A percentile compares a stretch with the other conserved stretches of the same genome.
Conservation (phyloP, 2,113 vertebrate species). For the Actenoides hombroni region DNA sequence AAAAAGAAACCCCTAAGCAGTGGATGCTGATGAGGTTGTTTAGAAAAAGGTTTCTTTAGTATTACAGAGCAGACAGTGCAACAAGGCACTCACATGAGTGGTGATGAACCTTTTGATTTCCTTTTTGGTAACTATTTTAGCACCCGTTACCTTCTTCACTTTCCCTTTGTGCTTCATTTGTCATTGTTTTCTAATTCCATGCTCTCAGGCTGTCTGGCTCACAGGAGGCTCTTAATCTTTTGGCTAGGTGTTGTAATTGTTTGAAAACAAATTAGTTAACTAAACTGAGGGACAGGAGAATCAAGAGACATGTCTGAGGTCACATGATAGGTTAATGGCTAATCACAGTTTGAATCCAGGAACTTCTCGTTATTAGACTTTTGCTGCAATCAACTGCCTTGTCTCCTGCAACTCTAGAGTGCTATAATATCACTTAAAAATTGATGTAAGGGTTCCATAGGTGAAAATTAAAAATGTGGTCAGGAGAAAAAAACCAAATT, state of each 20-base stretch:
- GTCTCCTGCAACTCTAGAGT: not conserved
- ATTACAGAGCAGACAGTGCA: not conserved
- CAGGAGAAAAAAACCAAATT: not conserved
- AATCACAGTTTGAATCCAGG: conserved; percentile 47
- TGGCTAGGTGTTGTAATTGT: not conserved
- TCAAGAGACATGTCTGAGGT: conserved; percentile 38
- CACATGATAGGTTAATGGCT: conserved; percentile 39
- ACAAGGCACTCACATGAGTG: not conserved
- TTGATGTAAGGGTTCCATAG: not conserved
- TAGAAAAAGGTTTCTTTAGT: not conserved
- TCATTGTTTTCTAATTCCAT: not conserved
- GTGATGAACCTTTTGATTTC: not conserved
- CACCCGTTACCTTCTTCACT: not conserved
- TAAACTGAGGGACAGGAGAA: conserved; percentile 21
- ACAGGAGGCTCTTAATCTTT: conserved; percentile 31
- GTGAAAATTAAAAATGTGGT: conserved; percentile 31
- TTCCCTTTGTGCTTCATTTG: not conserved
- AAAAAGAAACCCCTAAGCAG: not conserved
- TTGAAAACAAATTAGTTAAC: conserved; percentile 26
- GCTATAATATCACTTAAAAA: conserved; percentile 28
- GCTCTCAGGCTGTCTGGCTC: not conserved
- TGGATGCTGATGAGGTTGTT: not conserved
- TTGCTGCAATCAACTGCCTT: not conserved
- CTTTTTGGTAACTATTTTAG: not conserved
- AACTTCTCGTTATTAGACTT: conserved; percentile 28